Evolutionary conservation across 2,888 invertebrate genomes (phyloP).

Genomic region (Dendrolimus pini): DNA sequence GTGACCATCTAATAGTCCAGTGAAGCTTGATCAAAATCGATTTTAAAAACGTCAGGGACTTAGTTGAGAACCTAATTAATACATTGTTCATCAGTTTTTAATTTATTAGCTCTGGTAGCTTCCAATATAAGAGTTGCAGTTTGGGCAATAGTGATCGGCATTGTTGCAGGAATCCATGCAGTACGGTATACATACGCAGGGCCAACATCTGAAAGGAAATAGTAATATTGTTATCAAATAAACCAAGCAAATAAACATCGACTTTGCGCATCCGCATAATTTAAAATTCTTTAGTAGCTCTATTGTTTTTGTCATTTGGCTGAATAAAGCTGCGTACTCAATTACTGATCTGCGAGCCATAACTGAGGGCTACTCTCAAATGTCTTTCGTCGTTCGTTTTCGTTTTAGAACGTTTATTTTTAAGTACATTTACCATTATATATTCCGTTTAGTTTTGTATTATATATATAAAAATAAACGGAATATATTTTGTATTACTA

Average conservation of each 20-base stretch:
- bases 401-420: no score
- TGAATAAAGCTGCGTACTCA: not conserved
- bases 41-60: no score
- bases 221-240: constrained; percentile 1
- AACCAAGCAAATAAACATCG: not conserved
- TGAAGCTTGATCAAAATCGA: no score
- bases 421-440: no score
- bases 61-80: no score
- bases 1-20: no score
- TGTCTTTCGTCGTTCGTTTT: no score
- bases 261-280: not conserved
- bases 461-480: no score
- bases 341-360: not conserved
- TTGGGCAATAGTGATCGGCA: constrained; percentile 76
- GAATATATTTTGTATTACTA: no score
- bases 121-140: constrained; percentile 74
- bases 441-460: no score
- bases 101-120: constrained; percentile 38
- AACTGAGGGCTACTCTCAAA: no score
- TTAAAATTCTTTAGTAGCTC: not conserved
- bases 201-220: constrained; percentile 57
- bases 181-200: constrained; percentile 73
- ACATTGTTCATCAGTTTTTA: no score
- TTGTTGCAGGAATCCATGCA: constrained; percentile 74
- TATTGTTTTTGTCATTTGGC: not conserved